Conservation (phyloP, 2,797 vertebrate species). For the Tangara arthus region DNA sequence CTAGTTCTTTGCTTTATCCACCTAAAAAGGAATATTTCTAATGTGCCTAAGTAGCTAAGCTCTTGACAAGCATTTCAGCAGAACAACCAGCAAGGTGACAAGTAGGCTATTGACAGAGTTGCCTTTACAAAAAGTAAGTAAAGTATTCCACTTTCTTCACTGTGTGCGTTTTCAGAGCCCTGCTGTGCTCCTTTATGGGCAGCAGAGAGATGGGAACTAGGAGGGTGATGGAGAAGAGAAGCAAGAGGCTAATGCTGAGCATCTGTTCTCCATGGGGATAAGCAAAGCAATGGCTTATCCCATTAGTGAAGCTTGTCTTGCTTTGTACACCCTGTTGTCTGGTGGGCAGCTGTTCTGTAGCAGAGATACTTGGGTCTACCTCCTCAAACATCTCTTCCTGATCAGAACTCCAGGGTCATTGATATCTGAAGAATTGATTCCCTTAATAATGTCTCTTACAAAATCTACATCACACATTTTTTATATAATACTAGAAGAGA, state of each 20-base stretch:
- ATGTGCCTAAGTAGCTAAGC: neutral
- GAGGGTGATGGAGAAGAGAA: neutral
- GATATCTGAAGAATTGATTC: constrained; percentile 3
- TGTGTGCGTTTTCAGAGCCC: constrained; percentile 67
- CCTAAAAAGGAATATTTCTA: neutral
- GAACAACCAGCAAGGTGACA: constrained; percentile 53
- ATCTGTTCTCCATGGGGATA: neutral
- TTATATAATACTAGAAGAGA: constrained; percentile 5
- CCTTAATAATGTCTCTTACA: neutral
- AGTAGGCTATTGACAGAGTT: constrained; percentile 42
- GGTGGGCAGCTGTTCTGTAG: neutral
- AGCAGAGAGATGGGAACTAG: neutral
- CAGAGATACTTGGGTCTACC: neutral
- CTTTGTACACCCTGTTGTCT: neutral
- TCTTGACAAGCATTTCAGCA: constrained; percentile 47
- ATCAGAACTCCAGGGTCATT: neutral
- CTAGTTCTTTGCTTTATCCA: constrained; percentile 49
- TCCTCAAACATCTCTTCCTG: neutral
- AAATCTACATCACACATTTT: constrained; percentile 22
- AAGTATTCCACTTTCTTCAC: constrained; percentile 52
- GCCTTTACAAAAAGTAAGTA: constrained; percentile 20
- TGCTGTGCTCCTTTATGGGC: constrained; percentile 25
- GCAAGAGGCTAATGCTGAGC: constrained; percentile 29
- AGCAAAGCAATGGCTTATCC: neutral
- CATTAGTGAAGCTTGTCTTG: neutral